Evolutionary conservation across 2,797 vertebrate species (phyloP).

Genomic region (Pelochelys cantorii): DNA sequence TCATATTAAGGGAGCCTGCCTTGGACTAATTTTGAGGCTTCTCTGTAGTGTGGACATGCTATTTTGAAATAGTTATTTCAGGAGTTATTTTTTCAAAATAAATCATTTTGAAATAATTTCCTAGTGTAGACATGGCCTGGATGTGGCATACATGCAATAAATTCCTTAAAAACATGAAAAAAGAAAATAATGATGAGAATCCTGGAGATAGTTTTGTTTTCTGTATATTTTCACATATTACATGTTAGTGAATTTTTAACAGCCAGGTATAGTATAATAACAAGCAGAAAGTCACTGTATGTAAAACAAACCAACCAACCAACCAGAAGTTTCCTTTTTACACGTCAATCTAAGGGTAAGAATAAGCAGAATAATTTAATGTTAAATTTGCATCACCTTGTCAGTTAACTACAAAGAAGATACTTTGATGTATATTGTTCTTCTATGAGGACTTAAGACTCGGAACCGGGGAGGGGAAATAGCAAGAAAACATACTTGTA

Average conservation of each 20-base stretch:
- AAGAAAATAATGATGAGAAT: neutral
- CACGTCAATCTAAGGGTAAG: neutral
- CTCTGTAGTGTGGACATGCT: too few relatives aligned
- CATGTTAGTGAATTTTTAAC: neutral
- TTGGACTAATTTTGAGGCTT: too few relatives aligned
- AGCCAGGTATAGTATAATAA: neutral
- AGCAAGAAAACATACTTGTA: neutral
- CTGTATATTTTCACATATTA: neutral
- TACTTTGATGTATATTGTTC: neutral
- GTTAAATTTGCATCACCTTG: neutral
- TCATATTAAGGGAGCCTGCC: too few relatives aligned
- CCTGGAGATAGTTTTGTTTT: neutral
- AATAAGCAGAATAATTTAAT: neutral
- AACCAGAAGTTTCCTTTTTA: neutral
- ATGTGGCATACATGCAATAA: constrained; percentile 19
- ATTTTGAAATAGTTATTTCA: too few relatives aligned
- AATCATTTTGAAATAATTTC: too few relatives aligned
- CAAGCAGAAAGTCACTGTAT: neutral
- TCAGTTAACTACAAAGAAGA: constrained; percentile 25
- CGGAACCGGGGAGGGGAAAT: constrained; percentile 14
- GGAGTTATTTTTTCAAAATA: too few relatives aligned
- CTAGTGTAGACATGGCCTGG: neutral
- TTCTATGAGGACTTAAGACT: constrained; percentile 9
- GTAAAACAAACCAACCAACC: neutral
- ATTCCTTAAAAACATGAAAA: neutral